A percentile compares a stretch with the other conserved stretches of the same genome.
phyloP scores from a whole-genome alignment of 1,140 invertebrate genomes.

The Zaprionus tsacasi region DNA sequence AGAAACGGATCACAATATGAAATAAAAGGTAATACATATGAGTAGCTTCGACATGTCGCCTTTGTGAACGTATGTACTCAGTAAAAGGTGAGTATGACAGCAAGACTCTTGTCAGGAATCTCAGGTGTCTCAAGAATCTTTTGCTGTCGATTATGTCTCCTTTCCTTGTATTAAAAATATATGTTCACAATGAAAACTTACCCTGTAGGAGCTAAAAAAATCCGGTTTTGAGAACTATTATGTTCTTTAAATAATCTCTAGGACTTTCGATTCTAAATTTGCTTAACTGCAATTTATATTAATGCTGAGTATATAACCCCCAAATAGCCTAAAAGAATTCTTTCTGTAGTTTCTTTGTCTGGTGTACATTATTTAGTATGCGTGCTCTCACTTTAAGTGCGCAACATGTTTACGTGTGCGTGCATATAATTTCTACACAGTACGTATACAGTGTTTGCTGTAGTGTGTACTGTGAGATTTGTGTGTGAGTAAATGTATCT shows the following conservation, averaged over 20 bases:
- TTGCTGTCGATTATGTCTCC: not conserved
- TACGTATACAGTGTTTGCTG: not conserved
- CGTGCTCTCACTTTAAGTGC: constrained; percentile 21
- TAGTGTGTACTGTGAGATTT: not conserved
- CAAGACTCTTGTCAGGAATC: no score
- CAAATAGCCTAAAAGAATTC: constrained; percentile 37
- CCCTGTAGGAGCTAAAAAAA: not conserved
- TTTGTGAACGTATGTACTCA: no score
- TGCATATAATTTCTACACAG: constrained; percentile 7
- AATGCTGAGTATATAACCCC: not conserved
- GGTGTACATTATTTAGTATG: constrained; percentile 4
- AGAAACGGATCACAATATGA: not conserved
- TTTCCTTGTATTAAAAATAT: not conserved
- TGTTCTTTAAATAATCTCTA: not conserved
- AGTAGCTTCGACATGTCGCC: no score
- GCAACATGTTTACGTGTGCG: constrained; percentile 28
- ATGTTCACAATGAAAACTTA: not conserved
- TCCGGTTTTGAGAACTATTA: not conserved
- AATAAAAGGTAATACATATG: not conserved
- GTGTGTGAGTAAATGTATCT: constrained; percentile 3
- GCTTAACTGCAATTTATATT: not conserved
- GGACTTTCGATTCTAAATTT: not conserved
- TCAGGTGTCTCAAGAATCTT: no score
- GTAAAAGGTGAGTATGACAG: no score
- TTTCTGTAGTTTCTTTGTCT: constrained; percentile 38